Percentiles rank a stretch among this genome's conserved stretches.
These are phyloP conservation scores for Rhogogaster chlorosoma DNA, from an alignment of 2,888 invertebrate genomes.

Conservation along the genomic window DNA sequence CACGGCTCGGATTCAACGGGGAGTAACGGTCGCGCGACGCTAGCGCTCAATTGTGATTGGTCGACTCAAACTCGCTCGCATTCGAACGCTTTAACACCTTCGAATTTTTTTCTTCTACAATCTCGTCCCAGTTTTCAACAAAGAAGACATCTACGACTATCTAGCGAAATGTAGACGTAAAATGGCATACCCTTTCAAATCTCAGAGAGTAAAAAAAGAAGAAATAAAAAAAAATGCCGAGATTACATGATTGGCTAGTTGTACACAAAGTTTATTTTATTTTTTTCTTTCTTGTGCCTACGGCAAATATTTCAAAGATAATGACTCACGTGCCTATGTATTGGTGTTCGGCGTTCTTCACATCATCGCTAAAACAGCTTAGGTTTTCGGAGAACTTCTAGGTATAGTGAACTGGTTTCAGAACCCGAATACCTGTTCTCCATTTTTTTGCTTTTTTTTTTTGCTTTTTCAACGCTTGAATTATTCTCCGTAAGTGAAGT, in stretches of 20 bases:
- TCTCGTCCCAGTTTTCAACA: background rate
- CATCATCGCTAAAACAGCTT: constrained; percentile 10
- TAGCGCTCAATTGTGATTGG: background rate
- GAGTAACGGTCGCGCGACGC: background rate
- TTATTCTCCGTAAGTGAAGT: background rate
- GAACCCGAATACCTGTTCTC: background rate
- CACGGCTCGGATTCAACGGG: background rate
- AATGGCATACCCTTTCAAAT: background rate
- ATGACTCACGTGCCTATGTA: background rate
- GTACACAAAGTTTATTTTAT: background rate
- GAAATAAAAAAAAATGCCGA: background rate
- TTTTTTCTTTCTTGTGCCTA: background rate
- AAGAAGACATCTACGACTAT: background rate
- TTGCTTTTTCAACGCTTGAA: background rate
- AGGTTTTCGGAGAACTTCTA: background rate
- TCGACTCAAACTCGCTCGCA: background rate
- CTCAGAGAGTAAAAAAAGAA: background rate
- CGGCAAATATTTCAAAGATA: background rate
- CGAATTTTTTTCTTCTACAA: background rate
- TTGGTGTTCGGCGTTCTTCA: background rate
- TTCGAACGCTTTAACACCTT: background rate
- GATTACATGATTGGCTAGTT: background rate
- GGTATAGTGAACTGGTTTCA: constrained; percentile 1
- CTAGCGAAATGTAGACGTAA: background rate
- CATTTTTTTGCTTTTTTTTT: background rate